Evolutionary conservation across 2,113 vertebrate genomes (phyloP).

Genomic region (Otolemur garnettii): DNA sequence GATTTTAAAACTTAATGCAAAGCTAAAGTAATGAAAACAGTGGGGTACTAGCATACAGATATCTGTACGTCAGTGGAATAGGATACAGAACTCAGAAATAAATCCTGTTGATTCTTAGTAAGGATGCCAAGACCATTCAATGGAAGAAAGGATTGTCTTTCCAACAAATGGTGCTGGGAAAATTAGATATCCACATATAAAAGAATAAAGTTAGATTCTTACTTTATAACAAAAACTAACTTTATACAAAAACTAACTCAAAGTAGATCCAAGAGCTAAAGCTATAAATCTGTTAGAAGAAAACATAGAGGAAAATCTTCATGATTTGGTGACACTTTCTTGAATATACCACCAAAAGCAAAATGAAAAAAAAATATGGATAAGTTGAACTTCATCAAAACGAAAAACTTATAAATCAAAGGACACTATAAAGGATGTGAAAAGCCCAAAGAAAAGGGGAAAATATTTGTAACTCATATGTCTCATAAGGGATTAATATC

Average conservation of each 20-base stretch:
- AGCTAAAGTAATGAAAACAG: background rate
- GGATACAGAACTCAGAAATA: background rate
- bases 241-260: background rate
- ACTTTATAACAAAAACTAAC: background rate
- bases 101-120: background rate
- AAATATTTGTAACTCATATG: background rate
- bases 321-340: background rate
- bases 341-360: background rate
- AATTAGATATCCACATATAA: background rate
- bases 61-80: background rate
- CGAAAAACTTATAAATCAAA: background rate
- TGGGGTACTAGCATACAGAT: background rate
- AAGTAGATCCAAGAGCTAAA: background rate
- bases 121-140: background rate
- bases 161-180: background rate
- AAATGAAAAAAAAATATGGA: background rate
- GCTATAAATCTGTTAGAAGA: background rate
- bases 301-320: background rate
- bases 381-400: background rate
- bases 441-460: background rate
- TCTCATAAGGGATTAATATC: background rate
- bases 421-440: background rate
- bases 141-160: background rate
- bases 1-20: background rate
- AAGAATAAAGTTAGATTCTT: background rate